phyloP scores from a whole-genome alignment of 2,113 vertebrate species.

The Hiodon tergisus region DNA sequence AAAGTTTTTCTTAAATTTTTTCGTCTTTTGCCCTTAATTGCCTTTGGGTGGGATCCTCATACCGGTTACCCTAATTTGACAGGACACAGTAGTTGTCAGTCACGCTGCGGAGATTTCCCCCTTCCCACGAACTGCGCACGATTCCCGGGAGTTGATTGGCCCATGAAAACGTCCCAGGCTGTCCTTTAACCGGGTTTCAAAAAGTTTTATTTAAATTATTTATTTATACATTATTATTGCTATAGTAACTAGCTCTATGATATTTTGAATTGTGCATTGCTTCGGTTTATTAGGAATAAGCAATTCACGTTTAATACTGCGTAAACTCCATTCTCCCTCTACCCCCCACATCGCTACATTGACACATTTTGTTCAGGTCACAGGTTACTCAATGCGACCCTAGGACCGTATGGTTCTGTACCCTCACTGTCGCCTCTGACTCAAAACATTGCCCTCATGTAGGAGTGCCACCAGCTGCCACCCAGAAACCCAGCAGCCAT shows the following conservation, averaged over 20 bases:
- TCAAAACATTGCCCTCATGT: too few relatives aligned
- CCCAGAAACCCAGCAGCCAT: background rate
- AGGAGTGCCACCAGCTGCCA: too few relatives aligned
- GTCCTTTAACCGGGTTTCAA: conserved; percentile 12
- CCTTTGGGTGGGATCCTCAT: conserved; percentile 63
- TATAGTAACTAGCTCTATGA: background rate
- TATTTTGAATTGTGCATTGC: background rate
- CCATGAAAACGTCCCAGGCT: background rate
- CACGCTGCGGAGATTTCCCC: conserved; percentile 38
- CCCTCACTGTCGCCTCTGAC: too few relatives aligned
- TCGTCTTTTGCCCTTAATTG: conserved; percentile 71
- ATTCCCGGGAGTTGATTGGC: conserved; percentile 39
- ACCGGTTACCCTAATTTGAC: conserved; percentile 52
- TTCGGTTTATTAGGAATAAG: background rate
- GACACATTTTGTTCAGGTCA: too few relatives aligned
- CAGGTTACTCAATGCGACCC: background rate
- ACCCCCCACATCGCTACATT: too few relatives aligned
- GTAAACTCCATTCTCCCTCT: too few relatives aligned
- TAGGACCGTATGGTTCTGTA: background rate
- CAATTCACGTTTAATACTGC: too few relatives aligned
- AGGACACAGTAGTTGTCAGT: conserved; percentile 53
- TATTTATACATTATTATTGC: background rate
- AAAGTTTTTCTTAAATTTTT: conserved; percentile 62
- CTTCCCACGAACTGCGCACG: conserved; percentile 33
- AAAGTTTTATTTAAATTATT: background rate